Evolutionary conservation across 2,797 vertebrate genomes (phyloP), one percentile per base, ranked within the genome.

Genomic region (Falco cherrug): DNA sequence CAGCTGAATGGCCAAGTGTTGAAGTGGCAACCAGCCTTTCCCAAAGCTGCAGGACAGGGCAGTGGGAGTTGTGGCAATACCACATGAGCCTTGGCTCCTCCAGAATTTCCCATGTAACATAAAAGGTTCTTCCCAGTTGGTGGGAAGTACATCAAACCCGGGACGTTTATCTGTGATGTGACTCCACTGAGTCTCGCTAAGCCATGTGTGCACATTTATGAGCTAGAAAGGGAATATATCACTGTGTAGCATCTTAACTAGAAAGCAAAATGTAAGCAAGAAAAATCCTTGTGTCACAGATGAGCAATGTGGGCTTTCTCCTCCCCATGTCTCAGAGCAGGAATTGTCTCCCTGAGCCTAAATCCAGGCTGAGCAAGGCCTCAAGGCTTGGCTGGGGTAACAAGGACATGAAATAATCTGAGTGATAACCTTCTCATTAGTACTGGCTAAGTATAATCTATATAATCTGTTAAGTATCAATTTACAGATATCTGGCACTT

Each of bases 371-470:
- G 35, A 88, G 77, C 57, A 28, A 78, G 47, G 61, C 86, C 80
- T 82, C 29, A 9, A 61, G 75, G 26, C 41, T 93, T 91, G 94
- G 87, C 82, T 3, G 2, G 91, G 76, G 53, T 87, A 74, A 60
- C 37, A 20, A 51, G 71, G 79, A 47, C 87, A 57, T 18, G 26
- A 90, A 89, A 83, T 84, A 87, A 91, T 73, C 50, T 16, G 31
- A 75, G 74, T 9, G 77, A 84, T 96, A 95, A 87, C 90, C 92
- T 90, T 39, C 78, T 92, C 75, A 90, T 94, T 64, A 77, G 90
- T 50, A 37, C 74, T 33, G 86, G 80, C 95, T 84, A 45, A 87
- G 15, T 43, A 43, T 43, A 43, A 43, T 43, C 95, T 95, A 16
- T 43, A 43, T 43, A 43, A 43, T 43, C 95, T 95, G 87, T 45